Percentiles rank a stretch among this genome's conserved stretches.
Evolutionary conservation across 2,113 vertebrate species (phyloP).

Genomic region (Periophthalmus modestus): DNA sequence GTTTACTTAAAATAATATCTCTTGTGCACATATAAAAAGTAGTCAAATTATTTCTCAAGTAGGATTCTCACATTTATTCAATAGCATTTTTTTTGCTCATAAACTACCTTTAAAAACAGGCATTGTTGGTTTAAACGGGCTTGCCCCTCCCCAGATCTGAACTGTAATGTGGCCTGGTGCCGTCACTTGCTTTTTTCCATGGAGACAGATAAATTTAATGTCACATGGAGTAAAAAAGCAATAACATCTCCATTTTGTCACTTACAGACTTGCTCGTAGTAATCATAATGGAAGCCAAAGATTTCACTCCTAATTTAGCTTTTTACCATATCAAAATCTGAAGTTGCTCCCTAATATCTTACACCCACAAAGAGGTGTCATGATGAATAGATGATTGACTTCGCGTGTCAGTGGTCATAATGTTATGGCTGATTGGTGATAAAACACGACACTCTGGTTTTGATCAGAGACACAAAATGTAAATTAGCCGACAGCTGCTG

Average conservation of each 20-base stretch:
- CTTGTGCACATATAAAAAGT: neutral
- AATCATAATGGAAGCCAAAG: no score
- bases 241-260: neutral
- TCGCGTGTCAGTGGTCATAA: conserved; percentile 2
- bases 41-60: neutral
- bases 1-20: neutral
- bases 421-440: conserved; percentile 11
- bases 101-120: no score
- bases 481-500: conserved; percentile 59
- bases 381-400: neutral
- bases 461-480: conserved; percentile 37
- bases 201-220: neutral
- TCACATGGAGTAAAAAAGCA: neutral
- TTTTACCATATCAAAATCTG: neutral
- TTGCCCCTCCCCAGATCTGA: neutral
- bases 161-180: neutral
- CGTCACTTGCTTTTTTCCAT: neutral
- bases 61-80: no score
- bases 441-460: conserved; percentile 19
- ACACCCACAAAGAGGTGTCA: neutral
- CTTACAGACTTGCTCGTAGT: neutral
- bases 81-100: no score
- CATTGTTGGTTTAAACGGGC: neutral
- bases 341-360: neutral
- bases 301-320: no score